Percentiles rank a stretch among this genome's conserved stretches.
Conservation (phyloP, 2,113 vertebrate genomes). For the Prionailurus viverrinus region DNA sequence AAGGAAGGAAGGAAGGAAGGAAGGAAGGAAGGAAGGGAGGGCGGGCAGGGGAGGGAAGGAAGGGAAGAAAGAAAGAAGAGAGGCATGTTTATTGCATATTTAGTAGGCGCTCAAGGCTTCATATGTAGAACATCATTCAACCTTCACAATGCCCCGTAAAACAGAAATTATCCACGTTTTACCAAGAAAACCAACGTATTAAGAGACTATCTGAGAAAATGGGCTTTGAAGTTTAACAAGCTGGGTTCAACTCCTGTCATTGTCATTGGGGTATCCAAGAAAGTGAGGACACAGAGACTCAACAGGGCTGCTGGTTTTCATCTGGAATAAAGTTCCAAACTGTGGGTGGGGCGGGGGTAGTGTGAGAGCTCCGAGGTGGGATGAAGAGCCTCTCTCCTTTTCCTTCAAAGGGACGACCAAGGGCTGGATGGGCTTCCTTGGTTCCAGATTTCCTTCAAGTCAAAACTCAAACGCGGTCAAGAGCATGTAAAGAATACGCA, state of each 20-base stretch:
- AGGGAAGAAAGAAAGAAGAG: neutral
- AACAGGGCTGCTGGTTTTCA: neutral
- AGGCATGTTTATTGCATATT: neutral
- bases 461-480: neutral
- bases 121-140: rapidly evolving
- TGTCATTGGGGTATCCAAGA: neutral
- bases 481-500: neutral
- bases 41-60: neutral
- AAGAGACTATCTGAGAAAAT: neutral
- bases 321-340: neutral
- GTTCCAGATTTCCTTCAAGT: neutral
- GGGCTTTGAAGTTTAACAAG: neutral
- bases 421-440: neutral
- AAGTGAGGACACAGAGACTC: neutral
- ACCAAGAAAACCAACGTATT: neutral
- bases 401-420: neutral
- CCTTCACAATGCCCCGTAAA: neutral
- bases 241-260: neutral
- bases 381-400: neutral
- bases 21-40: neutral
- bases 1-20: neutral
- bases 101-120: neutral
- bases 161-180: neutral
- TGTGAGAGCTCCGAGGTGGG: neutral
- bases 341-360: neutral